Evolutionary conservation across 2,113 vertebrate species (phyloP).

Genomic region (Galemys pyrenaicus): DNA sequence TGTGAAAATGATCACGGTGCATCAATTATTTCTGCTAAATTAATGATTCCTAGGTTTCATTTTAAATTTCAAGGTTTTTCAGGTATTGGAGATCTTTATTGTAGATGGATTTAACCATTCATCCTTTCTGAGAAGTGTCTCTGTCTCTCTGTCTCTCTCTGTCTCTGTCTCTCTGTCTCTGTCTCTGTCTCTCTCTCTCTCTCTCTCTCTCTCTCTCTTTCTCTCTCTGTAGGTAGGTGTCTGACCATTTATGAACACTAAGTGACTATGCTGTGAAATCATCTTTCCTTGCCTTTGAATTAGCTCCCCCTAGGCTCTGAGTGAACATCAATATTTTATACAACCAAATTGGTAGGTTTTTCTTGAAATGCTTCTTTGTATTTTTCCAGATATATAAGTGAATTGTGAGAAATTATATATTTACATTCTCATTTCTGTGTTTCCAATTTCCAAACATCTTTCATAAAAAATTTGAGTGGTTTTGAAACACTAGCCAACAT

Average conservation of each 20-base stretch:
- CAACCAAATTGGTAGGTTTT: slow-evolving; percentile 68
- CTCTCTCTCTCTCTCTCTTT: no score
- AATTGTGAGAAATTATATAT: not conserved
- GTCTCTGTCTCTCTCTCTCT: no score
- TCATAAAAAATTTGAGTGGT: slow-evolving; percentile 32
- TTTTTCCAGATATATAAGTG: slow-evolving; percentile 57
- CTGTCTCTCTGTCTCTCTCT: slow-evolving; percentile 29
- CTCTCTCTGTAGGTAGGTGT: slow-evolving; percentile 1
- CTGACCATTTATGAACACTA: not conserved
- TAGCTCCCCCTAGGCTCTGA: slow-evolving; percentile 69
- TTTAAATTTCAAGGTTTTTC: not conserved
- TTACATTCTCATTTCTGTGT: not conserved
- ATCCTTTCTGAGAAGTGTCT: slow-evolving; percentile 42
- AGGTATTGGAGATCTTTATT: not conserved
- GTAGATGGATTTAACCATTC: not conserved
- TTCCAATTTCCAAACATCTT: slow-evolving; percentile 23
- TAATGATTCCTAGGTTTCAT: not conserved
- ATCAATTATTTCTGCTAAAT: not conserved
- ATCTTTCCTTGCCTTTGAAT: slow-evolving; percentile 57
- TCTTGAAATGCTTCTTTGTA: slow-evolving; percentile 70
- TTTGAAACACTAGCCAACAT: slow-evolving; percentile 64
- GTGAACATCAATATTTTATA: slow-evolving; percentile 74
- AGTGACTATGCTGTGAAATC: slow-evolving; percentile 23
- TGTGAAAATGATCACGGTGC: slow-evolving; percentile 37
- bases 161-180: no score